Evolutionary conservation across 2,888 invertebrate species (phyloP), one percentile per base, ranked within the genome.

Genomic region (Corbicula japonica): DNA sequence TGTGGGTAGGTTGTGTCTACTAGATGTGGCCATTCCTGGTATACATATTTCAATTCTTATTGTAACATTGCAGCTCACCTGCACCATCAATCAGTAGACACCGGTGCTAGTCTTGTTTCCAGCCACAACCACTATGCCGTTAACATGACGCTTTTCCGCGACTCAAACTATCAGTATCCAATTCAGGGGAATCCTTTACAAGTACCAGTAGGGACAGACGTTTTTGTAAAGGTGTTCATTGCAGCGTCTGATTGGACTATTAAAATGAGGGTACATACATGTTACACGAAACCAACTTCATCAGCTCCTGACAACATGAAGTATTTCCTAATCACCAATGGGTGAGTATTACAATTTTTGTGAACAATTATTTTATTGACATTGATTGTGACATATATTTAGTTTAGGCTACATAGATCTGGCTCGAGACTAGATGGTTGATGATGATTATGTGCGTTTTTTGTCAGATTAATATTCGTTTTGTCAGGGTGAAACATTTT

Each of bases 191-290:
- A 76, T 50, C 77, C 77, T 0, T 35, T 78, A 12, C 66, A 70
- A 10, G 66, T 71, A 0, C 70, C 32, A 38, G 76, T 82, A 0
- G 84, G 84, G 1, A 50, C 75, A 15, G 71, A 76, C 8, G 80
- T 85, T 3, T 85, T 82, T 26, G 84, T 85, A 2, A 82, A 82
- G 58, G 82, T 77, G 1, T 75, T 65, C n/a, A 80, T 80, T 1
- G 63, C 70, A 15, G 58, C 73, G 1, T 48, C 62, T 35, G 78
- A 82, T 26, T 82, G 82, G 68, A 71, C 62, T 41, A 56, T 77
- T 5, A 82, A 82, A 61, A 82, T 85, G 84, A 70, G 62, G 5
- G 60, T 82, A 0, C 61, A 69, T 26, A 30, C 80, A 1, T 85
- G 84, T 44, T 85, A 80, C 58, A 76, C 84, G 0, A 80, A 77